phyloP scores from a whole-genome alignment of 1,140 invertebrate species.

The Drusus annulatus region DNA sequence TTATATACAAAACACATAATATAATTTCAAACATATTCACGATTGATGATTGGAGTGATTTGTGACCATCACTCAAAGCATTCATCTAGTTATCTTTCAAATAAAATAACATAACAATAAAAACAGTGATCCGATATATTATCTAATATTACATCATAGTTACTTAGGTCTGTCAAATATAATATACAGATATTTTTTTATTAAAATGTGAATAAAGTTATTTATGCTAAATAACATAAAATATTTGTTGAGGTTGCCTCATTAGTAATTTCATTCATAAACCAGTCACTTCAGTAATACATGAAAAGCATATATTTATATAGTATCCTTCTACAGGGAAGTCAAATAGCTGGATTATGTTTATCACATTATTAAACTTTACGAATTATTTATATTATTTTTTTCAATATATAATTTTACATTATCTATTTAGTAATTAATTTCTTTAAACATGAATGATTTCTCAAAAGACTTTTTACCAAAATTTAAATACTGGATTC shows the following conservation, averaged over 20 bases:
- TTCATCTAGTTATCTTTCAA: conserved; percentile 38
- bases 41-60: conserved; percentile 19
- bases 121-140: conserved; percentile 51
- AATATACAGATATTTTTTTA: conserved; percentile 49
- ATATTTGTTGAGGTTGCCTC: conserved; percentile 46
- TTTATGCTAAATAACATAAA: conserved; percentile 31
- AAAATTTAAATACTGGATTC: conserved; percentile 46
- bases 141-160: conserved; percentile 23
- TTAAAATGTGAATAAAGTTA: conserved; percentile 43
- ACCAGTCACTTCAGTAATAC: conserved; percentile 41
- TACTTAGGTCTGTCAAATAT: conserved; percentile 49
- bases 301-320: conserved; percentile 42
- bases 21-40: conserved; percentile 39
- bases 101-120: conserved; percentile 59
- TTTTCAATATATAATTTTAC: conserved; percentile 49
- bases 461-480: conserved; percentile 39
- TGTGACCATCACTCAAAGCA: conserved; percentile 28
- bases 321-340: conserved; percentile 15
- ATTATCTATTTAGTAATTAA: conserved; percentile 44
- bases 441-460: conserved; percentile 44
- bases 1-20: conserved; percentile 51
- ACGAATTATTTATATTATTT: conserved; percentile 46
- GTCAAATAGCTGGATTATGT: conserved; percentile 38
- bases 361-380: conserved; percentile 52
- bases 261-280: conserved; percentile 35